phyloP scores from a whole-genome alignment of 1,140 invertebrate genomes.

The Oedothorax gibbosus region DNA sequence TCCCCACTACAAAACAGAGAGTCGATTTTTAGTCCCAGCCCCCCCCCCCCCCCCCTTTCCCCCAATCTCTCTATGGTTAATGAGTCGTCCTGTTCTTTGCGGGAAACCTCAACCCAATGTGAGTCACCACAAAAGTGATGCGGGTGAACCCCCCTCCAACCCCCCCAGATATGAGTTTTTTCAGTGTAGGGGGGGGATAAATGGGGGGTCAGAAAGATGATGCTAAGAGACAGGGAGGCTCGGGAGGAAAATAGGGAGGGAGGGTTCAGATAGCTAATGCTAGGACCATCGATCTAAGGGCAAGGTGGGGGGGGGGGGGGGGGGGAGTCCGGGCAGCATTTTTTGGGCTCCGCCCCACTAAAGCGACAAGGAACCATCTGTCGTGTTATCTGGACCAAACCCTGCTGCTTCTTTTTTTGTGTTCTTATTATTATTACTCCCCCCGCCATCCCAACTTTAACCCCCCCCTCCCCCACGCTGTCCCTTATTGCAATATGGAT shows the following conservation, averaged over 20 bases:
- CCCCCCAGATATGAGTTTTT: slow-evolving; percentile 54
- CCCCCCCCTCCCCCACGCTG: slow-evolving; percentile 15
- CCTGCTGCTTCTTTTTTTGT: slow-evolving; percentile 20
- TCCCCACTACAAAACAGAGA: neutral
- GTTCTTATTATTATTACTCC: slow-evolving; percentile 11
- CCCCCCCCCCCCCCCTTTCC: neutral
- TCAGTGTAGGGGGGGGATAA: slow-evolving; percentile 1
- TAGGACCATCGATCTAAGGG: slow-evolving; percentile 46
- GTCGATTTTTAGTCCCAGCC: neutral
- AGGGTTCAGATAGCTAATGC: slow-evolving; percentile 51
- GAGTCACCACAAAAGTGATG: slow-evolving; percentile 58
- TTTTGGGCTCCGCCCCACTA: slow-evolving; percentile 42
- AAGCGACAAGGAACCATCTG: slow-evolving; percentile 57
- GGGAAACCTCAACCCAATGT: slow-evolving; percentile 55
- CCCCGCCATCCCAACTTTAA: slow-evolving; percentile 22
- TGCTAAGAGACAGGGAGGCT: slow-evolving; percentile 42
- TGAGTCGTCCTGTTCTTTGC: slow-evolving; percentile 56
- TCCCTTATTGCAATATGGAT: slow-evolving; percentile 56
- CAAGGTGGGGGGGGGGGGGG: neutral
- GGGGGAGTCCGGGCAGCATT: slow-evolving; percentile 25
- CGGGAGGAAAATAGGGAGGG: slow-evolving; percentile 1
- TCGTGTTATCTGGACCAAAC: slow-evolving; percentile 49
- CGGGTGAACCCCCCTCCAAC: slow-evolving; percentile 38
- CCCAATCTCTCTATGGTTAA: slow-evolving; percentile 46
- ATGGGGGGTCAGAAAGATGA: slow-evolving; percentile 46